Evolutionary conservation across 2,888 invertebrate genomes (phyloP).

Genomic region (Linnaemya vulpina): DNA sequence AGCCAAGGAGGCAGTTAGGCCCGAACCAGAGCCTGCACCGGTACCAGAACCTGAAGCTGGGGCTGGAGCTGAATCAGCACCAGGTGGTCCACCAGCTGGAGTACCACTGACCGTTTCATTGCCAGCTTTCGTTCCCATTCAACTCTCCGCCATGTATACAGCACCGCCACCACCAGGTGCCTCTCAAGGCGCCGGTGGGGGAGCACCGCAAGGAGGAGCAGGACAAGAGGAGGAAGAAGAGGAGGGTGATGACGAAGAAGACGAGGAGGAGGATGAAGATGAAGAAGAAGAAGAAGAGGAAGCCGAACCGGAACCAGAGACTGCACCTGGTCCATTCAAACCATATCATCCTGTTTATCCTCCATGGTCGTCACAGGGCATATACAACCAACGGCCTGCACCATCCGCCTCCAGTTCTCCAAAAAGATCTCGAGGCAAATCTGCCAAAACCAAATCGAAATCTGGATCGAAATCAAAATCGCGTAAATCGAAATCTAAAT

Average conservation of each 20-base stretch:
- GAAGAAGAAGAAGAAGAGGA: conserved; percentile 67
- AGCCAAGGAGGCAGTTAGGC: conserved; percentile 77
- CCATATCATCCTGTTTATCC: conserved; percentile 58
- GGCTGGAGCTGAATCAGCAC: conserved; percentile 80
- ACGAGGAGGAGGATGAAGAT: conserved; percentile 73
- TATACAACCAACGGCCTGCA: neutral
- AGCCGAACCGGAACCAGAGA: conserved; percentile 46
- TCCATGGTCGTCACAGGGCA: conserved; percentile 54
- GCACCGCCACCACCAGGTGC: conserved; percentile 81
- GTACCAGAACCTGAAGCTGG: conserved; percentile 81
- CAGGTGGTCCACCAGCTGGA: conserved; percentile 76
- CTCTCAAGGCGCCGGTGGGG: conserved; percentile 67
- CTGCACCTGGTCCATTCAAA: conserved; percentile 39
- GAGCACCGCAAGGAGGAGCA: conserved; percentile 69
- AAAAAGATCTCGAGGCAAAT: conserved; percentile 46
- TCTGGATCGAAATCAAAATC: conserved; percentile 49
- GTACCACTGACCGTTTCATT: conserved; percentile 80
- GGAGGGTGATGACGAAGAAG: conserved; percentile 20
- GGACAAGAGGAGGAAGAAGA: conserved; percentile 62
- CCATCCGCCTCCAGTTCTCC: conserved; percentile 31
- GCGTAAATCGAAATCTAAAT: conserved; percentile 50
- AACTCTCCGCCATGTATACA: conserved; percentile 82
- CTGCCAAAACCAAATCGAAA: conserved; percentile 26
- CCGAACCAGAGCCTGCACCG: conserved; percentile 80
- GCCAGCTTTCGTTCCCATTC: conserved; percentile 81